Base-by-base conservation (phyloP, 2,888 invertebrate genomes). In the Diarsia dahlii region DNA sequence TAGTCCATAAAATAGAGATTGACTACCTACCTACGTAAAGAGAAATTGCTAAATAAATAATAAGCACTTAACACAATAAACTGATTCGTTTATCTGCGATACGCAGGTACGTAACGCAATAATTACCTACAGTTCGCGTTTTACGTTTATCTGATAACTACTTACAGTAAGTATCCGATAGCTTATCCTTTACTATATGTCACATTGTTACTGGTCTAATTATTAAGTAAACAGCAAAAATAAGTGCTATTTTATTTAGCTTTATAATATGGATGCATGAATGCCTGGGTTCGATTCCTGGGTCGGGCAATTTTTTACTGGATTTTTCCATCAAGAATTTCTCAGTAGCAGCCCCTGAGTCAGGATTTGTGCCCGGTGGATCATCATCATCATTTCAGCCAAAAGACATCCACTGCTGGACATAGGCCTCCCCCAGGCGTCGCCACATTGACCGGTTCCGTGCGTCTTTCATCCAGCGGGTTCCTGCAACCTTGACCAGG, bases 61-160 rank as follows among this genome's bases (percentile, higher is more conserved):
- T 20, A 23, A 20, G 4, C 20, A 48, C 28, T 28, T 45, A 72
- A 45, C 52, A 71, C 20, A 45, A n/a, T 9, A 46, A 9, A 12
- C 74, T 18, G 28, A 72, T 72, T 72, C n/a, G 28, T 71, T 72
- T 72, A 46, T 54, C 45, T 71, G 28, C 45, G n/a, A 39, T 62
- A 45, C 50, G 5, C 20, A 39, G 10, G 9, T 45, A 18, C n/a
- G 34, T n/a, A 72, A 46, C 54, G n/a, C 74, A n/a, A 34, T n/a
- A 34, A 74, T 74, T 34, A n/a, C n/a, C n/a, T n/a, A n/a, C 28
- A 46, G 73, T 73, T 46, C 3, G 20, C 5, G 23, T 15, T 58
- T 75, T n/a, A n/a, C n/a, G n/a, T n/a, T n/a, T 2, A 75, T 76
- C 77, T 46, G 76, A 48, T 54, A 64, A 76, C 39, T 52, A 75